A percentile compares a stretch with the other conserved stretches of the same genome.
Evolutionary conservation across 2,888 invertebrate genomes (phyloP).

Genomic region (Leptarthrus brevirostris): DNA sequence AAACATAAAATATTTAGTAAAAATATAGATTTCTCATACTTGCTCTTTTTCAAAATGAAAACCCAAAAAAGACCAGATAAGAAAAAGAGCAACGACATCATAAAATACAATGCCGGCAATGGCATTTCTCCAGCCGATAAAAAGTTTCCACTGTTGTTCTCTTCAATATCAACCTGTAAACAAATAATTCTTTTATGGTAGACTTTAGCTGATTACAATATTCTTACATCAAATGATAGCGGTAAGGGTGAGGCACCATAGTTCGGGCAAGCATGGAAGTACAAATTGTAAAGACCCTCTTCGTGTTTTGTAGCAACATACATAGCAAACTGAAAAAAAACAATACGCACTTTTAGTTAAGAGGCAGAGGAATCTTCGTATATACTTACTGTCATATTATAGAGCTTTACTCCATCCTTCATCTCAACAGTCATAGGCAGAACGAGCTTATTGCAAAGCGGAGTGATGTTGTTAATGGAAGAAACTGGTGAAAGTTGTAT

Average conservation of each 20-base stretch:
- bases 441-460: slow-evolving; percentile 67
- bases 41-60: slow-evolving; percentile 83
- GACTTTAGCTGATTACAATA: neutral
- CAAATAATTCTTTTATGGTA: slow-evolving; percentile 1
- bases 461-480: slow-evolving; percentile 53
- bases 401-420: slow-evolving; percentile 67
- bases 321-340: slow-evolving; percentile 80
- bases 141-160: slow-evolving; percentile 86
- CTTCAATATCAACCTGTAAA: slow-evolving; percentile 84
- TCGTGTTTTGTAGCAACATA: slow-evolving; percentile 79
- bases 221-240: slow-evolving; percentile 77
- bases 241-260: slow-evolving; percentile 68
- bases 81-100: slow-evolving; percentile 91
- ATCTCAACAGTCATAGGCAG: slow-evolving; percentile 72
- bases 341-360: too few relatives aligned
- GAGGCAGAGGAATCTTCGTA: too few relatives aligned
- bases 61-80: slow-evolving; percentile 93
- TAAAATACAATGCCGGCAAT: slow-evolving; percentile 89
- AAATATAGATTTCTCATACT: slow-evolving; percentile 66
- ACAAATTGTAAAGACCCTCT: slow-evolving; percentile 93
- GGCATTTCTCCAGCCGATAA: slow-evolving; percentile 98
- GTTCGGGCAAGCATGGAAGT: slow-evolving; percentile 93
- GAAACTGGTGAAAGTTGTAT: neutral
- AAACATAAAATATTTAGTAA: neutral
- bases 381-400: slow-evolving; percentile 62